Percentiles rank a stretch among this genome's conserved stretches.
These are phyloP conservation scores for Linnaemya tessellans DNA, from an alignment of 2,888 invertebrate species.

Conservation along the genomic window DNA sequence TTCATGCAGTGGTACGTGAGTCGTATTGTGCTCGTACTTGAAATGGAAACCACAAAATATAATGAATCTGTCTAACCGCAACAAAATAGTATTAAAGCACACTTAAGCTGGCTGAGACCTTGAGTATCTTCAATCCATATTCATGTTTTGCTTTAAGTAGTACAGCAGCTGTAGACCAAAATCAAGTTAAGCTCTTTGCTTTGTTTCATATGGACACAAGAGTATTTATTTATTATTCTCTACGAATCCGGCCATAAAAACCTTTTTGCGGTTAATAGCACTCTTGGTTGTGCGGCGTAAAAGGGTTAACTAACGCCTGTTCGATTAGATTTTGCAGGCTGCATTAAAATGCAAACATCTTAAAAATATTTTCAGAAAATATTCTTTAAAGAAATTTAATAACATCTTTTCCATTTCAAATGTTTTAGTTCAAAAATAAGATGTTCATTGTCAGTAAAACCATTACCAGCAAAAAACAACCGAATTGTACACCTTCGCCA, in stretches of 20 bases:
- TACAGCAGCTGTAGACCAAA: conserved; percentile 1
- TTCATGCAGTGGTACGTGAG: not conserved
- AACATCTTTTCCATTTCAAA: not conserved
- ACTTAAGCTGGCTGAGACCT: conserved; percentile 2
- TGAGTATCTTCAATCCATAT: conserved; percentile 10
- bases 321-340: not conserved
- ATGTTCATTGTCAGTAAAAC: not conserved
- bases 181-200: not conserved
- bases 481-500: not conserved
- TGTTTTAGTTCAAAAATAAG: not conserved
- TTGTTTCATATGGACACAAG: not conserved
- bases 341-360: not conserved
- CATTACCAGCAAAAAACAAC: too few species aligned
- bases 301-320: not conserved
- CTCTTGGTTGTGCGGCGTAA: not conserved
- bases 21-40: not conserved
- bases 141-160: conserved; percentile 5
- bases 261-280: not conserved
- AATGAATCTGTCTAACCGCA: conserved; percentile 23
- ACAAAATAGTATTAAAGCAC: conserved; percentile 14
- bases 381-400: too few species aligned
- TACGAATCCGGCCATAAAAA: conserved; percentile 12
- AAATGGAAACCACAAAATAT: conserved; percentile 40
- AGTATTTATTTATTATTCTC: not conserved
- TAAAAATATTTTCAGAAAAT: too few species aligned